Percentiles rank a stretch among this genome's conserved stretches.
phyloP scores from a whole-genome alignment of 2,113 vertebrate genomes.

The Ursus arctos region DNA sequence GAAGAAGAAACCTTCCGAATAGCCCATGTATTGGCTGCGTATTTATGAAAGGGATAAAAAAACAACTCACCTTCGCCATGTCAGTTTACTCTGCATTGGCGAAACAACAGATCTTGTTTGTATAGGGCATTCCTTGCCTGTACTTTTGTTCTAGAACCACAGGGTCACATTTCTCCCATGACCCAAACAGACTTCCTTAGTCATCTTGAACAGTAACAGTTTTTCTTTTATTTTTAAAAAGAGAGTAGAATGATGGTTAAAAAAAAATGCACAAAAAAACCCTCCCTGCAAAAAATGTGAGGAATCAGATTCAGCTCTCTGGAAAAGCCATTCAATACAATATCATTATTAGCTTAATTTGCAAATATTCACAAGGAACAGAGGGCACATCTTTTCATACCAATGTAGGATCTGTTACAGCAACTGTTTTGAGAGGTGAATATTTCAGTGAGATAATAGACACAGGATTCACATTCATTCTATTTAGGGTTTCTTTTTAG shows the following conservation, averaged over 20 bases:
- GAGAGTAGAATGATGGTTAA: neutral
- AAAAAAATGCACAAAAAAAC: neutral
- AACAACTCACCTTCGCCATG: neutral
- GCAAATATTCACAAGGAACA: conserved; percentile 29
- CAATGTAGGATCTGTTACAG: neutral
- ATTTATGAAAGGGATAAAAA: neutral
- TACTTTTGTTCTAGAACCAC: neutral
- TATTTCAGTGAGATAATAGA: conserved; percentile 19
- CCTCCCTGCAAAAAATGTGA: neutral
- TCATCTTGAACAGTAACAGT: neutral
- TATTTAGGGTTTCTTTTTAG: neutral
- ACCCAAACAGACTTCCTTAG: neutral
- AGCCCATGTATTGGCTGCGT: neutral
- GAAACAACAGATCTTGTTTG: neutral
- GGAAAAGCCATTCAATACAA: neutral
- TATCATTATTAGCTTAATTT: conserved; percentile 27
- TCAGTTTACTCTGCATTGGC: neutral
- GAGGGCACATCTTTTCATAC: neutral
- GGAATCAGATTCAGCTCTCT: neutral
- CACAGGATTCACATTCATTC: neutral
- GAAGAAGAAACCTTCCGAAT: neutral
- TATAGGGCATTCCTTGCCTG: neutral
- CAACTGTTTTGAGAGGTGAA: conserved; percentile 13
- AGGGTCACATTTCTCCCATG: neutral
- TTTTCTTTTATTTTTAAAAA: conserved; percentile 1